Evolutionary conservation across 2,797 vertebrate genomes (phyloP), one percentile per base, ranked within the genome.

Genomic region (Taenioides sp.): DNA sequence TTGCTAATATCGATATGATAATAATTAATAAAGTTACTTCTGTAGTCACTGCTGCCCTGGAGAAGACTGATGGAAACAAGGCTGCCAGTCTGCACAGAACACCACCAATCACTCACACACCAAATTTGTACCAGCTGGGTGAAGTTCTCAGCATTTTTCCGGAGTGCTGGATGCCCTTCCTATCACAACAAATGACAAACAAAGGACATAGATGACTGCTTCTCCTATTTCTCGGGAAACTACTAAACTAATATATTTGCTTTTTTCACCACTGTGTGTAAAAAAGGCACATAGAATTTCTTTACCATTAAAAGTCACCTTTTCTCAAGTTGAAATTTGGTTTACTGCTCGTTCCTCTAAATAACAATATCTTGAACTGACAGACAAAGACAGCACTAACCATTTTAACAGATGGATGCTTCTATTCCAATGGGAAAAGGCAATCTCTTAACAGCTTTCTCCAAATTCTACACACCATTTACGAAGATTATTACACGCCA

Each of bases 391-490:
- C 43, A 73, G 18, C 49, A 70, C 1, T 40, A 27, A 79, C 37
- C 72, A 58, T 75, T 83, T 84, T 67, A 74, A 70, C 80, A 84
- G 77, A 78, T 83, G 72, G 75, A 67, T 73, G 62, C 67, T 57
- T 71, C 58, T 27, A 64, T 65, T 71, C 68, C 43, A 25, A 1
- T 14, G 61, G 55, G 31, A 78, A 27, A 50, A 78, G 82, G 71
- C 70, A 67, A 73, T 74, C 73, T 77, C 66, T 52, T 28, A 59
- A 25, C 78, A 52, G 65, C 40, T 40, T 58, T 61, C 73, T 65
- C 34, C 57, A 80, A 76, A 81, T 77, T 54, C 74, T 74, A 61
- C 61, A 73, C 65, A 82, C 69, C 72, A 75, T 72, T 71, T 40
- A 76, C 49, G 66, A 70, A 20, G 62, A 71, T 73, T 74, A 69